Conservation (phyloP, 2,113 vertebrate genomes). For the Rhabdornis inornatus region DNA sequence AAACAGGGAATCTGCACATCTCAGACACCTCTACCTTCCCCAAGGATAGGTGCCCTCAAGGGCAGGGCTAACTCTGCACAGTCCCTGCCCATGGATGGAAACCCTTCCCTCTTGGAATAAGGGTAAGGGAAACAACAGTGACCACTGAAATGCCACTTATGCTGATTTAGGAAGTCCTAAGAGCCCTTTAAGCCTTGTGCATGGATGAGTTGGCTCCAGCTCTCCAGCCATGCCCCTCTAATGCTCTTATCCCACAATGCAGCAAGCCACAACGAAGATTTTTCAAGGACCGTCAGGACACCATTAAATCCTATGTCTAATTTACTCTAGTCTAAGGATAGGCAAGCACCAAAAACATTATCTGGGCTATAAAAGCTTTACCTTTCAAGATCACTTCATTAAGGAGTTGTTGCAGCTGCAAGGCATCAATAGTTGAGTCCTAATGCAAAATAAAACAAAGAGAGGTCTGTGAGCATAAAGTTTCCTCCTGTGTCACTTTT, state of each 20-base stretch:
- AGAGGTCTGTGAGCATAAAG: neutral
- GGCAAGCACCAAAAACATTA: neutral
- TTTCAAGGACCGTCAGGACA: neutral
- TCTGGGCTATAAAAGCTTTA: slow-evolving; percentile 21
- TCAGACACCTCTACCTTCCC: neutral
- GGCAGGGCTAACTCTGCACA: neutral
- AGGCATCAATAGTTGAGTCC: slow-evolving; percentile 62
- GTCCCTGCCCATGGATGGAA: neutral
- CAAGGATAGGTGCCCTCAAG: neutral
- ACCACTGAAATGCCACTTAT: neutral
- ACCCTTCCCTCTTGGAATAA: neutral
- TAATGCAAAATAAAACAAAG: slow-evolving; percentile 12
- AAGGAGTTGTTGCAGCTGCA: slow-evolving; percentile 69
- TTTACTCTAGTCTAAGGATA: neutral
- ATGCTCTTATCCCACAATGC: neutral
- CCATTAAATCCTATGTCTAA: neutral
- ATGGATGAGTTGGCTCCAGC: neutral
- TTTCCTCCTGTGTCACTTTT: neutral
- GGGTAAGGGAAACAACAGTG: neutral
- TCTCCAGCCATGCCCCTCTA: neutral
- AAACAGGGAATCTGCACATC: neutral
- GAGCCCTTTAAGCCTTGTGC: neutral
- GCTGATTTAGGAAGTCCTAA: neutral
- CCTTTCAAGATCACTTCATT: slow-evolving; percentile 71
- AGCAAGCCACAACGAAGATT: neutral